These are phyloP conservation scores for Elgaria multicarinata DNA, from an alignment of 2,113 vertebrate genomes.

Conservation along the genomic window DNA sequence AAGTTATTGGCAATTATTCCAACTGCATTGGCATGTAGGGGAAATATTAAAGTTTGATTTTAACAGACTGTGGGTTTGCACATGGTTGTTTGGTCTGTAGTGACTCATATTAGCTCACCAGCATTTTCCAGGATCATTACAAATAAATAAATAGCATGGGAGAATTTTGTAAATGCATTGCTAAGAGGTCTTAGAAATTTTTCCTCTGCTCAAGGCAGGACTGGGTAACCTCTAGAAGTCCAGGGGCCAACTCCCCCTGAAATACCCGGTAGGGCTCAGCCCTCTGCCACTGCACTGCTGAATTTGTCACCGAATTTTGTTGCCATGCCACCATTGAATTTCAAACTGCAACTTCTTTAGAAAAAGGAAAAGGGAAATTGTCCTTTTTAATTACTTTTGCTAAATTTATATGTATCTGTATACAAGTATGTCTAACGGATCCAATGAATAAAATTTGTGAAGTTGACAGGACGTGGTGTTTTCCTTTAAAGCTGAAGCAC, in stretches of 20 bases:
- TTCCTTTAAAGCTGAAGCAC: background rate
- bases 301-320: no score
- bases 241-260: no score
- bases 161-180: background rate
- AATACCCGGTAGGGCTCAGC: no score
- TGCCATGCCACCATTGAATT: no score
- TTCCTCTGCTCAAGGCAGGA: background rate
- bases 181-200: background rate
- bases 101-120: slow-evolving; percentile 27
- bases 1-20: slow-evolving; percentile 68
- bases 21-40: slow-evolving; percentile 54
- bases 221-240: no score
- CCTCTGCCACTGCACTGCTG: no score
- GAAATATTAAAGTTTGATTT: slow-evolving; percentile 65
- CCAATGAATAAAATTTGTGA: background rate
- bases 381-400: no score
- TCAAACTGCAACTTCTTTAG: no score
- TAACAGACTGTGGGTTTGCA: slow-evolving; percentile 52
- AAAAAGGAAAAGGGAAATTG: no score
- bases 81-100: background rate
- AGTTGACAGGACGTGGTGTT: background rate
- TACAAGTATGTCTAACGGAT: no score
- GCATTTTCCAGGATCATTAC: slow-evolving; percentile 15
- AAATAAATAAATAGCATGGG: slow-evolving; percentile 1
- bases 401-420: background rate